phyloP scores from a whole-genome alignment of 23 tunicate genomes.

The Botrylloides violaceus region DNA sequence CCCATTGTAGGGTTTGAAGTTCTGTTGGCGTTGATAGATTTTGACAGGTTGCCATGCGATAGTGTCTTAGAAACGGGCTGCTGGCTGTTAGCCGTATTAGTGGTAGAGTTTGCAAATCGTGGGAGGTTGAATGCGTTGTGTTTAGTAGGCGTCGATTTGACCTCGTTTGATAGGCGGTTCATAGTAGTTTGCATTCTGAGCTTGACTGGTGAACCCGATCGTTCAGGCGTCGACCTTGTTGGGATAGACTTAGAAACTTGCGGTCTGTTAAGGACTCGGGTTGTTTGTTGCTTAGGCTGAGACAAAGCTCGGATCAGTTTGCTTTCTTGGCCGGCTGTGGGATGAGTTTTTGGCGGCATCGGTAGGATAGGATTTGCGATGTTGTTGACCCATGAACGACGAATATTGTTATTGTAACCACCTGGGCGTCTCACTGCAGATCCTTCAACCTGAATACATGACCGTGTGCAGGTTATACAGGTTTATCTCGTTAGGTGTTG shows the following conservation, averaged over 20 bases:
- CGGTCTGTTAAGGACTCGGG: not conserved
- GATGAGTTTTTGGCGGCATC: conserved; percentile 17
- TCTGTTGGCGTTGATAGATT: conserved; percentile 15
- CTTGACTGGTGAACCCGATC: conserved; percentile 56
- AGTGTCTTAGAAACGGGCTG: not conserved
- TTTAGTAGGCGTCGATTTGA: conserved; percentile 39
- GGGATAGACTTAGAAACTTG: not conserved
- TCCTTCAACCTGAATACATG: conserved; percentile 40
- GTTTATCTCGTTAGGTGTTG: no score
- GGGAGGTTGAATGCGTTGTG: conserved; percentile 77
- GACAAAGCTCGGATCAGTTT: conserved; percentile 5
- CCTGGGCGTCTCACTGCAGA: conserved; percentile 31
- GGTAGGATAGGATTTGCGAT: not conserved
- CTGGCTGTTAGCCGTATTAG: conserved; percentile 6
- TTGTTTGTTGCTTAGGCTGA: conserved; percentile 14
- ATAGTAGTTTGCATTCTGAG: conserved; percentile 72
- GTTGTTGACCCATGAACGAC: conserved; percentile 34
- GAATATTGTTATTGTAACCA: conserved; percentile 6
- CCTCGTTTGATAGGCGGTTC: conserved; percentile 57
- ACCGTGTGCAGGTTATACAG: no score
- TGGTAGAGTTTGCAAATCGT: conserved; percentile 33
- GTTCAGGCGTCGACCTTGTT: conserved; percentile 9
- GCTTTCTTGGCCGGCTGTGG: conserved; percentile 20
- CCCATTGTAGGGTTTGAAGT: conserved; percentile 16
- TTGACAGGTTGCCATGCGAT: conserved; percentile 15